phyloP scores from a whole-genome alignment of 2,888 invertebrate genomes.

The Caenorhabditis angaria region DNA sequence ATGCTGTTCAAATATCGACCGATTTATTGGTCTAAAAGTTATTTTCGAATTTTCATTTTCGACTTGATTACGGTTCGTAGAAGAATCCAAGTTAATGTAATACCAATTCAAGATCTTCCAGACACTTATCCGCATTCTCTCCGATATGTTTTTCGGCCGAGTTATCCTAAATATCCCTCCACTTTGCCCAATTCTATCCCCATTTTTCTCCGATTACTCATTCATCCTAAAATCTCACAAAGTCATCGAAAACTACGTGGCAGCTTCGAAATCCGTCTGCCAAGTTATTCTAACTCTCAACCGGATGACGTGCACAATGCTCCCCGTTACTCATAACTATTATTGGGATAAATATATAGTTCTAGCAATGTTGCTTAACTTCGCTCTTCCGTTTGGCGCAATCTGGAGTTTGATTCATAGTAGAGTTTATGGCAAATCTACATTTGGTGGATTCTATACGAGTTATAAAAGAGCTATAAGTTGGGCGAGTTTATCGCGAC shows the following conservation, averaged over 20 bases:
- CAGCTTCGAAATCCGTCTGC: constrained; percentile 13
- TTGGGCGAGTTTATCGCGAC: constrained; percentile 19
- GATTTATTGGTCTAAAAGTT: background rate
- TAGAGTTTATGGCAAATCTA: background rate
- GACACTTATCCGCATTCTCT: background rate
- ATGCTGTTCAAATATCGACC: background rate
- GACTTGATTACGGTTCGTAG: background rate
- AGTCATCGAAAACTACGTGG: background rate
- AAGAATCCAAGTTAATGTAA: too few species aligned
- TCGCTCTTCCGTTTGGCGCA: constrained; percentile 4
- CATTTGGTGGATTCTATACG: constrained; percentile 15
- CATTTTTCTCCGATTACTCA: background rate
- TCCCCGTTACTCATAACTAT: constrained; percentile 13
- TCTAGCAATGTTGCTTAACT: background rate
- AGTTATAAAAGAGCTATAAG: constrained; percentile 10
- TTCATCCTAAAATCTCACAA: background rate
- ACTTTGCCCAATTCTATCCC: constrained; percentile 1
- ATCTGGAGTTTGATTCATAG: constrained; percentile 12
- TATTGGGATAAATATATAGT: constrained; percentile 2
- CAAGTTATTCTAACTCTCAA: constrained; percentile 18
- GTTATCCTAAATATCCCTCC: background rate
- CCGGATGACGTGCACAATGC: constrained; percentile 17
- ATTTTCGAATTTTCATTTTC: background rate
- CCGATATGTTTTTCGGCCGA: constrained; percentile 2
- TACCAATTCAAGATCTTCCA: too few species aligned